Conservation (phyloP, 2,113 vertebrate species). For the Cyprinus carpio region DNA sequence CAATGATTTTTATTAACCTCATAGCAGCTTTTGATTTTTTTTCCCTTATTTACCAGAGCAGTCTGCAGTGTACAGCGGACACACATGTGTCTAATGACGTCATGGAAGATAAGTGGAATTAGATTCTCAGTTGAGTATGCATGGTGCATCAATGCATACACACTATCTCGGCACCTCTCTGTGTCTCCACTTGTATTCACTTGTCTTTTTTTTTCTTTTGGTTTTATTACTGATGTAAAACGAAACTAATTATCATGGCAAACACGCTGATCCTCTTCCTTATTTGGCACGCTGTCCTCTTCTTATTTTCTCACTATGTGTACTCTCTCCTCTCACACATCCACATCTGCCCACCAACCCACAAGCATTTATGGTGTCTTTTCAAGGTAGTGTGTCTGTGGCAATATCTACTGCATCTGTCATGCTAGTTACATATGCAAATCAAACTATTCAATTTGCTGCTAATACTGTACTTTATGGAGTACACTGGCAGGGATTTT, state of each 20-base stretch:
- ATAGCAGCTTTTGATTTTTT: too few relatives aligned
- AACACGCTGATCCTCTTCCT: too few relatives aligned
- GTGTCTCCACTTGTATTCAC: not conserved
- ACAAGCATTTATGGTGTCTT: not conserved
- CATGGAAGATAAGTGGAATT: not conserved
- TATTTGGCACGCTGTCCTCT: not conserved
- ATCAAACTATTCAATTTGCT: constrained; percentile 47
- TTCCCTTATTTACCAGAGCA: constrained; percentile 46
- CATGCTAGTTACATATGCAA: constrained; percentile 55
- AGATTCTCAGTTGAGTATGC: not conserved
- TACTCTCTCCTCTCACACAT: not conserved
- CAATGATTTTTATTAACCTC: too few relatives aligned
- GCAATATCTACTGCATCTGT: constrained; percentile 32
- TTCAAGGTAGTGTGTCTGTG: constrained; percentile 9
- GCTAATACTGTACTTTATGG: not conserved
- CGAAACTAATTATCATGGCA: too few relatives aligned
- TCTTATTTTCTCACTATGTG: constrained; percentile 2
- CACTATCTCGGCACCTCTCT: not conserved
- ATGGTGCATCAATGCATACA: not conserved
- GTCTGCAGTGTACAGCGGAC: constrained; percentile 2
- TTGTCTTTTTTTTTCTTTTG: too few relatives aligned
- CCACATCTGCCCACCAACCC: not conserved
- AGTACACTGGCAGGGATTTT: not conserved
- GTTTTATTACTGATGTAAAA: too few relatives aligned
- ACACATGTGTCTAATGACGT: not conserved